Base-by-base conservation (phyloP, 2,888 invertebrate species). In the Cheilosia vulpina region DNA sequence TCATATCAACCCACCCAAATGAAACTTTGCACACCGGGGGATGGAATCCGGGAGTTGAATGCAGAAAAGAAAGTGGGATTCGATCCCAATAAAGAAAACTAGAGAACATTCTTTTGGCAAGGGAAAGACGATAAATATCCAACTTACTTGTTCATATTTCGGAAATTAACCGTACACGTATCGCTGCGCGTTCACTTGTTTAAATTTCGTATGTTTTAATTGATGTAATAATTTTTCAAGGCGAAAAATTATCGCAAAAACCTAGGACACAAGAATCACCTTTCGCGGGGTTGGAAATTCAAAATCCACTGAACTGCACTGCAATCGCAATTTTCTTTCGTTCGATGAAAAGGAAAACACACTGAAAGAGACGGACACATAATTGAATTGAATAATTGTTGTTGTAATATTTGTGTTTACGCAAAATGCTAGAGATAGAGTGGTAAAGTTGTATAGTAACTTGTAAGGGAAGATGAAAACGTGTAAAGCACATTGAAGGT, bases 291-390 rank as follows among this genome's bases (percentile, higher is more conserved):
- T 75, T 71, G 79, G 43, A 75, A 75, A 84, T 84, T 80, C 57
- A 80, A 73, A 66, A 84, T 84, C 69, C 80, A 80, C 80, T 80
- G 43, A 80, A 82, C 53, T 78, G 78, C 72, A 82, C 45, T 78
- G 72, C 72, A 82, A 66, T 77, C 24, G 47, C 57, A 52, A 60
- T 60, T 69, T 81, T 76, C 66, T 62, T 34, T 34, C 34, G 57
- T 63, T 17, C 43, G 58, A 31, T 31, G 31, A 31, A 31, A 9
- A 2, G 31, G 31, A 41, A 58, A 52, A 52, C 24, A 6, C 52
- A 13, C 45, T 66, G 34, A 71, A 77, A 65, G 65, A 55, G 53
- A 72, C 72, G 13, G 38, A 60, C 66, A 58, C 60, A 45, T 47
- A 21, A 34, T n/a, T 38, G 21, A 31, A 50, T 71, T 57, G 63